Evolutionary conservation across 2,113 vertebrate genomes (phyloP), one percentile per base, ranked within the genome.

Genomic region (Plotosus lineatus): DNA sequence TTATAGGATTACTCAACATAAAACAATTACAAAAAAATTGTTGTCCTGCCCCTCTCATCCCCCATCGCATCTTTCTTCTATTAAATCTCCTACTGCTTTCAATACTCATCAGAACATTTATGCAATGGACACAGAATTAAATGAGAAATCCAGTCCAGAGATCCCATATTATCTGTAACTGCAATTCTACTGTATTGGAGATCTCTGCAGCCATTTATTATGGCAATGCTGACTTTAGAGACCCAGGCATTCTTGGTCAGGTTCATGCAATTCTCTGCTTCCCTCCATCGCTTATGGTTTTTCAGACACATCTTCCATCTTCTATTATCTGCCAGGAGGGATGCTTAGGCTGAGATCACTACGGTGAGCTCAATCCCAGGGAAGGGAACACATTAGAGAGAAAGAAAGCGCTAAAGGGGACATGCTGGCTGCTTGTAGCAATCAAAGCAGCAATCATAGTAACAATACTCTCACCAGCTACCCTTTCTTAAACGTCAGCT

Each of bases 361-460:
- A 60, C 50, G 7, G 3, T 42, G 4, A 71, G 65, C 26, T 28
- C 40, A 48, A 36, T 79, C 71, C 84, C n/a, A 38, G 48, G 31
- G 19, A 36, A 81, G n/a, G 21, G 46, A 66, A 28, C 31, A 40
- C 55, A 19, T n/a, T 4, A n/a, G 66, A 48, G 28, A 36, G 78
- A 72, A 44, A 60, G 40, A 31, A 56, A 77, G 48, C n/a, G 26
- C 77, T 83, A 80, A 78, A 81, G 75, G 78, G 82, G 42, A 86
- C 75, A 81, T 46, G 68, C 78, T 61, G 75, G 50, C 69, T 78
- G 78, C 85, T 83, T 83, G 82, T 83, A 86, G 78, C 78, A 86
- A 86, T 86, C 82, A 83, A 83, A 72, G 65, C 58, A 21, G 78
- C 82, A 83, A 83, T 86, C 82, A 81, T n/a, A 42, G 53, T 75